Evolutionary conservation across 2,888 invertebrate species (phyloP), one percentile per base, ranked within the genome.

Genomic region (Standfussiana lucernea): DNA sequence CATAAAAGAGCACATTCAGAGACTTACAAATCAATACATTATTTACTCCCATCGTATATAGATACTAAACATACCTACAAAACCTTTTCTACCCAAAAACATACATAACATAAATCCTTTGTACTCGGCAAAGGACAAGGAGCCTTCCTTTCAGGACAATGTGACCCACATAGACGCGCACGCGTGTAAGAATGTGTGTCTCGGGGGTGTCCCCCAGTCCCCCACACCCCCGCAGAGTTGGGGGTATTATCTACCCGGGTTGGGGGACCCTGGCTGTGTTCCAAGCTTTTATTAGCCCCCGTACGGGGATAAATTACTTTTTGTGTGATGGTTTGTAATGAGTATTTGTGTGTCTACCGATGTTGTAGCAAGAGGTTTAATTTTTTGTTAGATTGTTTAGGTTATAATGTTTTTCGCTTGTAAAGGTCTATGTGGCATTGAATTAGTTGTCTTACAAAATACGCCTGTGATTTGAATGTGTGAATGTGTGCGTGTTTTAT

Each of bases 141-240:
- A 84, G 73, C 72, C 76, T 86, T 89, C 88, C 91, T 92, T 91
- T 88, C 85, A 91, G 91, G 91, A 95, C 94, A 95, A 95, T 95
- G 88, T 95, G 95, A 95, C 95, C 95, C 92, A 96, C 86, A 94
- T 95, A 87, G 66, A 85, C 90, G 95, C 95, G 95, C 95, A 95
- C 92, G 95, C 95, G 95, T 95, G 93, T 91, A 93, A 93, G 94
- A 94, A 95, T 94, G 92, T 95, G 89, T 94, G 94, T 93, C 93
- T 93, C 85, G 92, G 92, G 93, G 91, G 91, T 85, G 76, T 77
- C 85, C 83, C 89, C 92, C 86, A 80, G 86, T 82, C 75, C 82
- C 85, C 83, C 89, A 91, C 85, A 83, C 89, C 87, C 84, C 86
- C 88, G 86, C 10, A 77, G 21, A n/a, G 40, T 81, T 90, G 86